These are phyloP conservation scores for Sebastes dallii DNA, from an alignment of 2,797 vertebrate genomes.

Conservation along the genomic window DNA sequence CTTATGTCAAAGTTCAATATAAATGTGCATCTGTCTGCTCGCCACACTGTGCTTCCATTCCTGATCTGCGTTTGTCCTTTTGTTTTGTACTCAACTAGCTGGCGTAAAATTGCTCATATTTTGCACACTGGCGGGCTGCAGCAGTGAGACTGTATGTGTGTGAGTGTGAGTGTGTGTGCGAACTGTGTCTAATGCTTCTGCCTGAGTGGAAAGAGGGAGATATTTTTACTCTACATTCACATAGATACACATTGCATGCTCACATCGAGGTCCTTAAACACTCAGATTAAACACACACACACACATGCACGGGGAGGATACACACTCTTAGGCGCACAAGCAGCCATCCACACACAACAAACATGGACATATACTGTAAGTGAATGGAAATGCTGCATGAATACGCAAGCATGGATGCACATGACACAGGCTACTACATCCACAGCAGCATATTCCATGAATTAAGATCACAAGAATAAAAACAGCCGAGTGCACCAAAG, in stretches of 20 bases:
- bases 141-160: slow-evolving; percentile 21
- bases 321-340: slow-evolving; percentile 14
- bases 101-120: slow-evolving; percentile 61
- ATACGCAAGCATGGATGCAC: neutral
- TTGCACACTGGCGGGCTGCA: slow-evolving; percentile 45
- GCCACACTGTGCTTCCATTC: neutral
- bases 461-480: neutral
- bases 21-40: slow-evolving; percentile 2
- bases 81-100: slow-evolving; percentile 50
- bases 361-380: neutral
- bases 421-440: neutral
- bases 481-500: neutral
- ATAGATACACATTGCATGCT: slow-evolving; percentile 36
- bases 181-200: slow-evolving; percentile 57
- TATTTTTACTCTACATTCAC: slow-evolving; percentile 70
- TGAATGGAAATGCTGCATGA: slow-evolving; percentile 3
- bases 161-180: slow-evolving; percentile 1
- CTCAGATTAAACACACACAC: neutral
- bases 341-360: slow-evolving; percentile 37
- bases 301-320: neutral
- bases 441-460: neutral
- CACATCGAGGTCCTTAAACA: slow-evolving; percentile 16
- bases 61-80: slow-evolving; percentile 14
- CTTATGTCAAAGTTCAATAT: neutral
- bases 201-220: slow-evolving; percentile 55